These are phyloP conservation scores for Notiomystis cincta DNA, from an alignment of 2,113 vertebrate genomes.

Conservation along the genomic window DNA sequence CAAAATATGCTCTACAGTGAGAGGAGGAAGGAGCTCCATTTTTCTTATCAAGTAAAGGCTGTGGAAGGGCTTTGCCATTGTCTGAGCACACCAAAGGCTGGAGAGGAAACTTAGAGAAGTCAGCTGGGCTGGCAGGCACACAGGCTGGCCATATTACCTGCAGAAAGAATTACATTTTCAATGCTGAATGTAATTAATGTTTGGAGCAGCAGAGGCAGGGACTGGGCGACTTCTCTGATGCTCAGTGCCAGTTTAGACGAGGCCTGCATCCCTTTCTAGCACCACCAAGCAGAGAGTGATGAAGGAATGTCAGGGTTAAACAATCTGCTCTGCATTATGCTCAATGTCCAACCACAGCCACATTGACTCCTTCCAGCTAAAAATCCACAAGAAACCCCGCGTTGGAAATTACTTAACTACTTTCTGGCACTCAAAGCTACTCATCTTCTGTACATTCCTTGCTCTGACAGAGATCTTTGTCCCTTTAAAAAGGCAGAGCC, in stretches of 20 bases:
- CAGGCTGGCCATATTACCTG: neutral
- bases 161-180: neutral
- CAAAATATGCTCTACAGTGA: neutral
- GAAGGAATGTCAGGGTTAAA: neutral
- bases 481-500: neutral
- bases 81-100: neutral
- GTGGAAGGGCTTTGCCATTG: neutral
- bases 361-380: constrained; percentile 17
- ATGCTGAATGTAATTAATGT: neutral
- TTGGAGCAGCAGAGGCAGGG: neutral
- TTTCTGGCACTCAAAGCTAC: constrained; percentile 4
- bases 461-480: constrained; percentile 10
- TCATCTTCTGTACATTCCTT: neutral
- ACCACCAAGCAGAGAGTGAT: neutral
- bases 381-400: neutral
- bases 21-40: neutral
- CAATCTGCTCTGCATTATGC: neutral
- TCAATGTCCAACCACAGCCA: neutral
- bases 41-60: neutral
- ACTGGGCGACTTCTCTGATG: neutral
- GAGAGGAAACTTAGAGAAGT: neutral
- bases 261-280: neutral
- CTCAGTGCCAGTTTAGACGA: neutral
- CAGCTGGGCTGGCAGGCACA: neutral
- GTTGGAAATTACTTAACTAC: constrained; percentile 18